Evolutionary conservation across 2,113 vertebrate species (phyloP).

Genomic region (Triplophysa siluroides): DNA sequence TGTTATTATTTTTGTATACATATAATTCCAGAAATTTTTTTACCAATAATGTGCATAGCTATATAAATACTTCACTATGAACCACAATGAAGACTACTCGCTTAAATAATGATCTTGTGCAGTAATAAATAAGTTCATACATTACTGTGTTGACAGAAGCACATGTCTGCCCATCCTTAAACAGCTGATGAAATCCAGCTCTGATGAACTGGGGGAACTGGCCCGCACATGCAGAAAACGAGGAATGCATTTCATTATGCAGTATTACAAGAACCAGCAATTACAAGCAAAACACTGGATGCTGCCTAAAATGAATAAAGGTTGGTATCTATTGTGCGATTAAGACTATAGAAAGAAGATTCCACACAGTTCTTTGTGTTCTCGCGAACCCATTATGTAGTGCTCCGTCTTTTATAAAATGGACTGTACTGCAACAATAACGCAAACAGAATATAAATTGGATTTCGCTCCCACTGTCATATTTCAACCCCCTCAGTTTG

Average conservation of each 20-base stretch:
- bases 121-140: not conserved
- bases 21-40: too few species aligned
- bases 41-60: too few species aligned
- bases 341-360: not conserved
- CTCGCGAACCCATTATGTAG: not conserved
- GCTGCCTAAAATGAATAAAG: not conserved
- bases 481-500: not conserved
- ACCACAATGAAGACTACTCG: not conserved
- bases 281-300: not conserved
- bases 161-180: not conserved
- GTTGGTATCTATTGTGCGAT: not conserved
- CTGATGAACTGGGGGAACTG: not conserved
- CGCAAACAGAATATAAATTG: not conserved
- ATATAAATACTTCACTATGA: too few species aligned
- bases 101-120: not conserved
- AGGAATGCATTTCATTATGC: not conserved
- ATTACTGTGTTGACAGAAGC: not conserved
- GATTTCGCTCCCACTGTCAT: not conserved
- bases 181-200: not conserved
- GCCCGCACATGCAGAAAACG: not conserved
- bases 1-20: too few species aligned
- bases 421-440: not conserved
- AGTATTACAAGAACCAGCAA: not conserved
- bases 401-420: not conserved
- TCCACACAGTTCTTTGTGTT: not conserved